phyloP scores from a whole-genome alignment of 2,113 vertebrate genomes.

The Acinonyx jubatus region DNA sequence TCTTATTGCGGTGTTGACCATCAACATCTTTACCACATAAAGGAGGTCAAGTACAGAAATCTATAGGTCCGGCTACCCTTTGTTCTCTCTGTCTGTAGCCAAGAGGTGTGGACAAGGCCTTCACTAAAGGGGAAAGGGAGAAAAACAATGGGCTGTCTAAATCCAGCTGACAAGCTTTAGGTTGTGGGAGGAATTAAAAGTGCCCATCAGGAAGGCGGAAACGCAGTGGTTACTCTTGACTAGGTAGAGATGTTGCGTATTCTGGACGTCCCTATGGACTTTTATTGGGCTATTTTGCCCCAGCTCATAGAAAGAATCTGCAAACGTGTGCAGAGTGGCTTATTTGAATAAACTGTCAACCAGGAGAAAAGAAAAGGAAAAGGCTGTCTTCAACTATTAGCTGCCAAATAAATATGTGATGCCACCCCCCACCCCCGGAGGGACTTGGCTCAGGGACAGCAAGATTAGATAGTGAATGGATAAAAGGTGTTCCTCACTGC shows the following conservation, averaged over 20 bases:
- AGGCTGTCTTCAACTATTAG: background rate
- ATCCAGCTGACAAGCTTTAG: slow-evolving; percentile 22
- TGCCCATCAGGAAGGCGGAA: background rate
- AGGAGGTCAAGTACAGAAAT: slow-evolving; percentile 54
- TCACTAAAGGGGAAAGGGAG: background rate
- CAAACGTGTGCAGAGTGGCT: slow-evolving; percentile 19
- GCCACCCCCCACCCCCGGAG: background rate
- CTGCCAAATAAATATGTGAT: slow-evolving; percentile 25
- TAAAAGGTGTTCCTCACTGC: slow-evolving; percentile 30
- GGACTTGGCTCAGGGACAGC: background rate
- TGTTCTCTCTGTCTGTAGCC: slow-evolving; percentile 8
- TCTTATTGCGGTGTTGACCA: background rate
- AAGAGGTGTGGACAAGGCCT: background rate
- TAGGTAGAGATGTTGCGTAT: slow-evolving; percentile 18
- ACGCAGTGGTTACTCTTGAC: background rate
- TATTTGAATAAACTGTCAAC: slow-evolving; percentile 35
- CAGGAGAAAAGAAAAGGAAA: slow-evolving; percentile 42
- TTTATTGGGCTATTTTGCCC: background rate
- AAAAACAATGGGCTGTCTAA: background rate
- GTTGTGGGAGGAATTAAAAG: slow-evolving; percentile 34
- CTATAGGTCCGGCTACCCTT: background rate
- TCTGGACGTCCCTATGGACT: background rate
- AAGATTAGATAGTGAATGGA: slow-evolving; percentile 37
- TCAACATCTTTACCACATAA: background rate
- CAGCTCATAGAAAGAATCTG: background rate